Conservation (phyloP, 2,888 invertebrate genomes). For the Polietes domitor region DNA sequence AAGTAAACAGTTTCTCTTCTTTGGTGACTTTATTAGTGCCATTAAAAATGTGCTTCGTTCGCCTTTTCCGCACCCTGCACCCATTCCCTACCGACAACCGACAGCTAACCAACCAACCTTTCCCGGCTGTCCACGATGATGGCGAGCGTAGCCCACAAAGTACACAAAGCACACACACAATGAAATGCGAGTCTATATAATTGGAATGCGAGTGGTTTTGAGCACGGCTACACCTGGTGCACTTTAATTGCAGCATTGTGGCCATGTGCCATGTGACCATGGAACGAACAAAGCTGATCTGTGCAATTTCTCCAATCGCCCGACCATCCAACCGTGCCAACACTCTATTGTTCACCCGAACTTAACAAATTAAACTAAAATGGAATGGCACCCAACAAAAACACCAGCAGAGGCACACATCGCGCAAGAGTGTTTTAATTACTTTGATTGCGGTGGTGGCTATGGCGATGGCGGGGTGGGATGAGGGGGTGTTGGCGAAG, state of each 20-base stretch:
- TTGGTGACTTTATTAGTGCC: slow-evolving; percentile 75
- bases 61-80: slow-evolving; percentile 32
- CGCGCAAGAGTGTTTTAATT: slow-evolving; percentile 5
- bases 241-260: slow-evolving; percentile 19
- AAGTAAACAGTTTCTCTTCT: slow-evolving; percentile 33
- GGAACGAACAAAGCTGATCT: slow-evolving; percentile 44
- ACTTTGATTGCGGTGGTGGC: neutral
- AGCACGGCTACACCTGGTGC: slow-evolving; percentile 51
- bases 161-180: neutral
- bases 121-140: neutral
- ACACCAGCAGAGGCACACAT: neutral
- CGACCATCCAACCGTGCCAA: slow-evolving; percentile 24
- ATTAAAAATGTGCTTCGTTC: slow-evolving; percentile 72
- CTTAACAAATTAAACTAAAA: slow-evolving; percentile 60
- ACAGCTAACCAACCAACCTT: slow-evolving; percentile 1
- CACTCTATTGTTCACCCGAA: slow-evolving; percentile 56
- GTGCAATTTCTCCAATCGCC: slow-evolving; percentile 46
- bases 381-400: slow-evolving; percentile 1
- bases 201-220: slow-evolving; percentile 60
- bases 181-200: slow-evolving; percentile 55
- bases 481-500: no score
- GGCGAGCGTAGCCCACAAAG: slow-evolving; percentile 22
- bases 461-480: no score
- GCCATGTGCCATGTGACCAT: neutral
- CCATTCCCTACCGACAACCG: neutral